Base-by-base conservation (phyloP, 2,113 vertebrate species). In the Acrocephalus kingi region DNA sequence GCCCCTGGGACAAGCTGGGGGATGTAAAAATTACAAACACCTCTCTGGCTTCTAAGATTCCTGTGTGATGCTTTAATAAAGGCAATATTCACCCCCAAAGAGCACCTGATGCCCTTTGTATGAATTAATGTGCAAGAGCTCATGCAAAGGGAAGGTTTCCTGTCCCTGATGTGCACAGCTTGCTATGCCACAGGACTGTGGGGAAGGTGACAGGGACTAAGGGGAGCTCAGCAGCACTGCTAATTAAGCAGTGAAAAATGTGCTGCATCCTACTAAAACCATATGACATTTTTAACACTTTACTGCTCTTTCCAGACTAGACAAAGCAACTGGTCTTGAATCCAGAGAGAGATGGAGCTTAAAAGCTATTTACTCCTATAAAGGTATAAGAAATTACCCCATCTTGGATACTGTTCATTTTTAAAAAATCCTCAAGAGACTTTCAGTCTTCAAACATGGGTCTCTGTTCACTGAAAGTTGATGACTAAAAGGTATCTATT, bases 121-220 rank as follows among this genome's bases (percentile, higher is more conserved):
- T 14, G 41, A 64, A 61, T 30, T n/a, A 25, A 49, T 0, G 12
- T 31, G 58, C 35, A 54, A 59, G 46, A 79, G 10, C 62, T 87
- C 46, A 6, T 6, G 41, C 31, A 45, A 63, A 64, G 15, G 27
- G 30, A n/a, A 48, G 14, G 56, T 45, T 81, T 75, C 41, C 54
- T 37, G 31, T 37, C 43, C 80, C 84, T 54, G 43, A 14, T n/a
- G 31, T 18, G 25, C 20, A 55, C 37, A 71, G 25, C 41, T 33
- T 11, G 0, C 45, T 52, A 2, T 46, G 33, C 41, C 64, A 37
- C 1, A 3, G 51, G 37, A 15, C 11, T 2, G 3, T 43, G 27
- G 56, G 48, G 25, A 90, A 48, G 18, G 19, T 55, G 80, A 3
- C 23, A 56, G 45, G 31, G 21, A 73, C 30, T 31, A 49, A 49